Conservation (phyloP, 2,113 vertebrate genomes). For the Dipodomys spectabilis region DNA sequence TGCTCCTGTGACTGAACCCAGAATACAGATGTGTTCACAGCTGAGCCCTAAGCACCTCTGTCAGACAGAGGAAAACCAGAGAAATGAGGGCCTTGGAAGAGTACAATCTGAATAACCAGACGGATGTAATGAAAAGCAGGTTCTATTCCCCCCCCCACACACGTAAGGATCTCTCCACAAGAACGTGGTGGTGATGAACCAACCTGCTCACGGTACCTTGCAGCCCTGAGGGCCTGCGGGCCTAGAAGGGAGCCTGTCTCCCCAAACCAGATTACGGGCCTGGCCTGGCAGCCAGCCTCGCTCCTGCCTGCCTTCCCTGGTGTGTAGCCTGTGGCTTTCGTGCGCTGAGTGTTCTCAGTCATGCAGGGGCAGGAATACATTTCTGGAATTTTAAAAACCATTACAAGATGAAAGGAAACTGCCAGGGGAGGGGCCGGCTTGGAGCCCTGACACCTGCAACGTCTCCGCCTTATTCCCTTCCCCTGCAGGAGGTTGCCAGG, state of each 20-base stretch:
- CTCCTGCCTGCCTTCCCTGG: background rate
- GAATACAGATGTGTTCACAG: background rate
- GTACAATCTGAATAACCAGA: conserved; percentile 70
- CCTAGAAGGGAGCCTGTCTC: background rate
- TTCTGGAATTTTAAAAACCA: conserved; percentile 66
- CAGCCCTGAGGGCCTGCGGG: conserved; percentile 45
- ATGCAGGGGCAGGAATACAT: conserved; percentile 38
- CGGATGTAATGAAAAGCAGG: conserved; percentile 77
- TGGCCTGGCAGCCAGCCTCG: background rate
- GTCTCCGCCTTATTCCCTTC: too few relatives aligned
- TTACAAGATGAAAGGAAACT: conserved; percentile 52
- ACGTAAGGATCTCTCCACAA: conserved; percentile 69
- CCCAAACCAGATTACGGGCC: background rate
- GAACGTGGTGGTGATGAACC: conserved; percentile 49
- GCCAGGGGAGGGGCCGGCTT: background rate
- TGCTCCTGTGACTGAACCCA: background rate
- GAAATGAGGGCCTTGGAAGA: conserved; percentile 61
- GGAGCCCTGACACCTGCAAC: too few relatives aligned
- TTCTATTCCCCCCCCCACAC: conserved; percentile 65
- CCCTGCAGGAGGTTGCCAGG: conserved; percentile 10
- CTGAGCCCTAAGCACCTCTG: background rate
- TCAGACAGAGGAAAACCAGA: background rate
- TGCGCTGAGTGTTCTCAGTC: conserved; percentile 44
- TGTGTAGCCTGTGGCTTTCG: conserved; percentile 47
- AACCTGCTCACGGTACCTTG: background rate